Evolutionary conservation across 2,797 vertebrate species (phyloP).

Genomic region (Borostomias antarcticus): DNA sequence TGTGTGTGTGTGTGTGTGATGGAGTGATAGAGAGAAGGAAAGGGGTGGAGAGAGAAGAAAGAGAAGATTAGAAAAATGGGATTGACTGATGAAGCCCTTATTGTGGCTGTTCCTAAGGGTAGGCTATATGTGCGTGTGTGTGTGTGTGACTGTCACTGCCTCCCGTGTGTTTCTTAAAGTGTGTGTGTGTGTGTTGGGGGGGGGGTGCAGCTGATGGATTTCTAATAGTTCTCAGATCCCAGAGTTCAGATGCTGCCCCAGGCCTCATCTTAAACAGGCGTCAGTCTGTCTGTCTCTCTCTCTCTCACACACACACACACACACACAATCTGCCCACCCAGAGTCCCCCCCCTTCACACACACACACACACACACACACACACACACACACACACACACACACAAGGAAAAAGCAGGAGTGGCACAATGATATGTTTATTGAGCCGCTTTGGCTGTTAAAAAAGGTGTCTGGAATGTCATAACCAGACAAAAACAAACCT

Average conservation of each 20-base stretch:
- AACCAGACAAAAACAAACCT: slow-evolving; percentile 66
- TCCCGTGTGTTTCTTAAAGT: too few relatives aligned
- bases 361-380: background rate
- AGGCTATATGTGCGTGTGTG: too few relatives aligned
- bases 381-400: background rate
- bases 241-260: background rate
- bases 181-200: too few relatives aligned
- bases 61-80: background rate
- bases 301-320: background rate
- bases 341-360: slow-evolving; percentile 5
- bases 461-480: slow-evolving; percentile 75
- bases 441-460: slow-evolving; percentile 77
- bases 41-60: background rate
- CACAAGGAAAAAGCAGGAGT: background rate
- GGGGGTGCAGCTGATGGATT: background rate
- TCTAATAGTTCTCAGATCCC: background rate
- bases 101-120: too few relatives aligned
- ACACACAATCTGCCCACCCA: background rate
- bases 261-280: background rate
- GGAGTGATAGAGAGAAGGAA: background rate
- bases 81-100: background rate
- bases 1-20: background rate
- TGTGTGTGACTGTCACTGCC: too few relatives aligned
- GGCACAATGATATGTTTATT: slow-evolving; percentile 82
- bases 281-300: background rate